Percentiles rank a stretch among this genome's conserved stretches.
These are phyloP conservation scores for Lasioglossum morio DNA, from an alignment of 2,888 invertebrate genomes.

Conservation along the genomic window DNA sequence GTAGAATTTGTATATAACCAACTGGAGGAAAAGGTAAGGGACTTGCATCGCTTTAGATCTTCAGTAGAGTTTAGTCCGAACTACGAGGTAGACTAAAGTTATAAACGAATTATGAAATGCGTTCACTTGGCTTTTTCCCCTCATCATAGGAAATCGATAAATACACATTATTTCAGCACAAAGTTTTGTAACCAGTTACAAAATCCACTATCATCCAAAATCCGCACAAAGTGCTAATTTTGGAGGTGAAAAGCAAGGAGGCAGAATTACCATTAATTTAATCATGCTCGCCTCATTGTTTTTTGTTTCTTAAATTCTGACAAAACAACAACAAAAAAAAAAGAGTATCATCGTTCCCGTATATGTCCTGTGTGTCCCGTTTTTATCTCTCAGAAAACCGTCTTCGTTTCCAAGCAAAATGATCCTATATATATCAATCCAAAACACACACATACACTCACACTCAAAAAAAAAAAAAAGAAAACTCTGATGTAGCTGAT, in stretches of 20 bases:
- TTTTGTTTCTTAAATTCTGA: constrained; percentile 54
- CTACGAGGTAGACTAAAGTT: constrained; percentile 34
- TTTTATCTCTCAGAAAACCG: constrained; percentile 39
- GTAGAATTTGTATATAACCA: constrained; percentile 99
- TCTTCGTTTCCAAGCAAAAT: constrained; percentile 61
- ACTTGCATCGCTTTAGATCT: constrained; percentile 47
- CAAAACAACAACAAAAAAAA: constrained; percentile 15
- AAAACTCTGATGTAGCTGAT: constrained; percentile 70
- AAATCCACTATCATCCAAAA: constrained; percentile 63
- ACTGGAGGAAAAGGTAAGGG: constrained; percentile 95
- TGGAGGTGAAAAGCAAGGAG: constrained; percentile 71
- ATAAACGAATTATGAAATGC: constrained; percentile 71
- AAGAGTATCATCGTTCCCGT: constrained; percentile 59
- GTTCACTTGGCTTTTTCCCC: constrained; percentile 85
- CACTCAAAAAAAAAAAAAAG: constrained; percentile 47
- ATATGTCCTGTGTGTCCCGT: constrained; percentile 41
- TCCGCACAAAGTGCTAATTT: constrained; percentile 69
- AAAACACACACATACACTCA: neutral
- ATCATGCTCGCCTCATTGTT: constrained; percentile 65
- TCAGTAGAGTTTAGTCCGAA: constrained; percentile 51
- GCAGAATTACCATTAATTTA: constrained; percentile 56
- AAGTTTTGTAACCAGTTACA: constrained; percentile 68
- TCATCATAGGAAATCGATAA: constrained; percentile 83
- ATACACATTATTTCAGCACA: constrained; percentile 83
- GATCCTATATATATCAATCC: constrained; percentile 51